A percentile compares a stretch with the other conserved stretches of the same genome.
phyloP scores from a whole-genome alignment of 2,113 vertebrate species.

The Edolisoma coerulescens region DNA sequence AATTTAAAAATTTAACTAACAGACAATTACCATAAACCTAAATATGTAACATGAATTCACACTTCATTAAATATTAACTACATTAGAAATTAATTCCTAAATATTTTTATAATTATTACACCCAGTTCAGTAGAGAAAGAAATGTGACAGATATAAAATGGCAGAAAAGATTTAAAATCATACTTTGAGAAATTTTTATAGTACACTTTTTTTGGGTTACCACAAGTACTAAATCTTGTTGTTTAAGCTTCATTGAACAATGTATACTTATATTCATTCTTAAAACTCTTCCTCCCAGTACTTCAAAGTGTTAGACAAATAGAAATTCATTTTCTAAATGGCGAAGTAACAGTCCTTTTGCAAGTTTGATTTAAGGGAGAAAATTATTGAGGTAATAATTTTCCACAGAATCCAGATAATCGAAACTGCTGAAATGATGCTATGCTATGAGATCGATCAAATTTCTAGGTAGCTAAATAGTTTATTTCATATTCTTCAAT shows the following conservation, averaged over 20 bases:
- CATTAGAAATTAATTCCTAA: neutral
- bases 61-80: neutral
- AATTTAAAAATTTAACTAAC: neutral
- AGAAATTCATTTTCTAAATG: neutral
- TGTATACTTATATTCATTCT: neutral
- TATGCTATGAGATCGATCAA: neutral
- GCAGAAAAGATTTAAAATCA: neutral
- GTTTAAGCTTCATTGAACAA: neutral
- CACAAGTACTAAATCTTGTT: neutral
- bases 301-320: neutral
- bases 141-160: neutral
- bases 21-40: neutral
- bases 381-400: neutral
- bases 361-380: neutral
- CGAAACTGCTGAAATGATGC: slow-evolving; percentile 4
- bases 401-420: neutral
- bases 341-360: neutral
- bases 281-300: neutral
- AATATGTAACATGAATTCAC: neutral
- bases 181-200: neutral
- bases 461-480: neutral
- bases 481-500: neutral
- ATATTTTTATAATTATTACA: neutral
- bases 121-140: neutral
- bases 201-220: neutral